Conservation (phyloP, 1,140 invertebrate species). For the Bombus pyrosoma region DNA sequence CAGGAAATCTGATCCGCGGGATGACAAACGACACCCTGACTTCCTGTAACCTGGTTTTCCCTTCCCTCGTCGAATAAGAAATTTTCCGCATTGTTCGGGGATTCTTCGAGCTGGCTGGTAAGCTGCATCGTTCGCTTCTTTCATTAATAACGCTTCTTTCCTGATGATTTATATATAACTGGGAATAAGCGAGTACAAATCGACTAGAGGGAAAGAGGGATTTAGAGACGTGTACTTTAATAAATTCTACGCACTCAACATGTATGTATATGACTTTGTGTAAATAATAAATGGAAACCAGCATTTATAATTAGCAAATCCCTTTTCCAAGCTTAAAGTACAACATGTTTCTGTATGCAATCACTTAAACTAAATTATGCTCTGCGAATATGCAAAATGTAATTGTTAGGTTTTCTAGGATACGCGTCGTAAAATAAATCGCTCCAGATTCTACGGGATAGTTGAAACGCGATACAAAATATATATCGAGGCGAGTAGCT, state of each 20-base stretch:
- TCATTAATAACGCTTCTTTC: slow-evolving; percentile 38
- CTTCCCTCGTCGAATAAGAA: slow-evolving; percentile 4
- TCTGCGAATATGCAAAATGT: too few relatives aligned
- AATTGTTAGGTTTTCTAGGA: neutral
- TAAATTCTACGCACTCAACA: neutral
- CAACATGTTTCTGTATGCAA: neutral
- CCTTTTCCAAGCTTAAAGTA: too few relatives aligned
- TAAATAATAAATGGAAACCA: neutral
- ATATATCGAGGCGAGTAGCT: too few relatives aligned
- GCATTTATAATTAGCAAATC: neutral
- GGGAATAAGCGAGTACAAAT: neutral
- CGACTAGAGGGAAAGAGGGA: neutral
- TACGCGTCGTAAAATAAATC: neutral
- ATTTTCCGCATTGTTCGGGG: slow-evolving; percentile 35
- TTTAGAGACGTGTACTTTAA: neutral
- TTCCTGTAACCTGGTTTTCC: slow-evolving; percentile 32
- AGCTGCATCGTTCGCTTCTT: slow-evolving; percentile 4
- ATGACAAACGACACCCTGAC: slow-evolving; percentile 56
- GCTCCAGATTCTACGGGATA: too few relatives aligned
- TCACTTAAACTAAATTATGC: neutral
- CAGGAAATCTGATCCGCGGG: slow-evolving; percentile 53
- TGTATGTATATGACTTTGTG: neutral
- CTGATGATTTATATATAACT: neutral
- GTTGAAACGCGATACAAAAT: too few relatives aligned
- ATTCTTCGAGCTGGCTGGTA: neutral